These are phyloP conservation scores for Delia radicum DNA, from an alignment of 1,140 invertebrate genomes.

Conservation along the genomic window DNA sequence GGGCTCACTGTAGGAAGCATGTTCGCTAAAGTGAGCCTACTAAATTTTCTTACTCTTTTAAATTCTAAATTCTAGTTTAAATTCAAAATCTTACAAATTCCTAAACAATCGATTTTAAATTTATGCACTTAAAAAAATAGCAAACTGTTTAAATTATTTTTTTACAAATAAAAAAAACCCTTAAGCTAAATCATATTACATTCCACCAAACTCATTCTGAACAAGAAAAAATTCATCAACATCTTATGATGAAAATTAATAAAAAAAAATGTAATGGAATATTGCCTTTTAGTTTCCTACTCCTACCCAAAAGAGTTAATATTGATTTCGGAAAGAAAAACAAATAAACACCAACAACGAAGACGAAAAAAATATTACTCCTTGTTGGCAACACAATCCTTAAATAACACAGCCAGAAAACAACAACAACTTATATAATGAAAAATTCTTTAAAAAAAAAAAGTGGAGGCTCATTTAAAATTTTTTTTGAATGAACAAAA, in stretches of 20 bases:
- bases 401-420: background rate
- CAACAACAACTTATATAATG: background rate
- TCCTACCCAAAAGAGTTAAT: background rate
- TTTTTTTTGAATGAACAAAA: background rate
- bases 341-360: background rate
- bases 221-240: background rate
- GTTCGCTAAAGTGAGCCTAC: no score
- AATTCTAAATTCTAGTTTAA: no score
- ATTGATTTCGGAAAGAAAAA: background rate
- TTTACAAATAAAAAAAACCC: background rate
- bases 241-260: background rate
- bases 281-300: constrained; percentile 1
- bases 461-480: background rate
- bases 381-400: constrained; percentile 1
- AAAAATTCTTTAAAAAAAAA: background rate
- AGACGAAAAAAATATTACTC: background rate
- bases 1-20: no score
- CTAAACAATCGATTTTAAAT: no score
- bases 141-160: background rate
- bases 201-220: background rate
- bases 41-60: no score
- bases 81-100: no score
- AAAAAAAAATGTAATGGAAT: background rate
- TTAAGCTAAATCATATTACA: background rate
- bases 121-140: no score